Evolutionary conservation across 2,888 invertebrate genomes (phyloP), one percentile per base, ranked within the genome.

Genomic region (Drosophila niveifrons): DNA sequence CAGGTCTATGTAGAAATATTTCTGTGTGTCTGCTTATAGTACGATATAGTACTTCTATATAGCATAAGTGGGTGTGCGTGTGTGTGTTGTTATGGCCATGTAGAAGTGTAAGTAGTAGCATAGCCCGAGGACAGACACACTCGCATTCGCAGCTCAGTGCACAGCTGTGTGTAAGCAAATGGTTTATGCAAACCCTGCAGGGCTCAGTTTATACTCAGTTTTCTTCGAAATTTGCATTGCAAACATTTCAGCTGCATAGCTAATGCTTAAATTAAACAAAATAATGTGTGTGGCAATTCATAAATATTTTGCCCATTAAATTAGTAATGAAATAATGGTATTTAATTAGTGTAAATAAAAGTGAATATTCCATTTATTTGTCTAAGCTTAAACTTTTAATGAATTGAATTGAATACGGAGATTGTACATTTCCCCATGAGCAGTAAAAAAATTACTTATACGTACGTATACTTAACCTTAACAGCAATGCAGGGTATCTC

Each of bases 151-250:
- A 8, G 51, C 10, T 23, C 34, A 64, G 31, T 53, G 44, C 75
- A 62, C 53, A 74, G 48, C 64, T 65, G 63, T 63, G 62, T 66
- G 66, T 51, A 48, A 53, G 74, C 78, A 74, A 68, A 64, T 74
- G 69, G 57, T 58, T 68, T 68, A 34, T 56, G 55, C 17, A 34
- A 44, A 34, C 43, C 44, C 73, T 77, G 50, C 43, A 48, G 78
- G 68, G 62, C 17, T 23, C 23, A 23, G 23, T 23, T 56, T 77
- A 63, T 66, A 39, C 53, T 41, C 43, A 47, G 31, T 52, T 71
- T 10, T 46, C n/a, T 52, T 23, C 52, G 7, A 34, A 34, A 44
- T 7, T 31, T n/a, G 18, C 31, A 44, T 18, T 51, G 23, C 23
- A 23, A 23, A 23, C 23, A 23, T 23, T 23, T 23, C 39, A 8